phyloP scores from a whole-genome alignment of 2,797 vertebrate species.

The Thamnophis elegans region DNA sequence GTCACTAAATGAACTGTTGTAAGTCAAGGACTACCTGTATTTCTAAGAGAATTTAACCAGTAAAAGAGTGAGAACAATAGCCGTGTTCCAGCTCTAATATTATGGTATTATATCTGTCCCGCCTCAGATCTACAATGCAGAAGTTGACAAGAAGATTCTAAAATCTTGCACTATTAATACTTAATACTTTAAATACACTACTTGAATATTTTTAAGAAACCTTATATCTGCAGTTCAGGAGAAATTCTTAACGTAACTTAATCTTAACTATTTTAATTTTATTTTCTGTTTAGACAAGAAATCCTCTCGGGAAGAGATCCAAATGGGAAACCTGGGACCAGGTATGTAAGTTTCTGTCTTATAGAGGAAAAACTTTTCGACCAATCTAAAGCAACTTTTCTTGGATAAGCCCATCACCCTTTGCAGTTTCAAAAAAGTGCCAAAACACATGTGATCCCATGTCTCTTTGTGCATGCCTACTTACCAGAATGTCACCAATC shows the following conservation, averaged over 20 bases:
- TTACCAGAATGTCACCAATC: neutral
- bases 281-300: conserved; percentile 78
- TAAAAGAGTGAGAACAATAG: neutral
- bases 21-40: too few relatives aligned
- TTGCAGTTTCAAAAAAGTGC: neutral
- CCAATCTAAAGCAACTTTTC: rapidly evolving
- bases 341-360: conserved; percentile 68
- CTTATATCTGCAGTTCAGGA: neutral
- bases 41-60: neutral
- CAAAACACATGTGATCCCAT: neutral
- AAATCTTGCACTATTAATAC: neutral
- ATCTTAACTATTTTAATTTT: neutral
- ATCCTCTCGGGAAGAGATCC: conserved; percentile 89
- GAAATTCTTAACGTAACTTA: too few relatives aligned
- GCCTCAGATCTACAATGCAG: neutral
- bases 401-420: neutral
- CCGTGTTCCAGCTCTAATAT: neutral
- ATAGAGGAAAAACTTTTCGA: neutral
- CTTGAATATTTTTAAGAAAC: neutral
- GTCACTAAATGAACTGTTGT: too few relatives aligned
- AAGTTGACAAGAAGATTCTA: neutral
- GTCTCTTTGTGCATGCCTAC: neutral
- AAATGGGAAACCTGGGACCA: conserved; percentile 92
- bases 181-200: neutral
- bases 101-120: neutral